Evolutionary conservation across 1,140 invertebrate species (phyloP), one percentile per base, ranked within the genome.

Genomic region (Formica exsecta): DNA sequence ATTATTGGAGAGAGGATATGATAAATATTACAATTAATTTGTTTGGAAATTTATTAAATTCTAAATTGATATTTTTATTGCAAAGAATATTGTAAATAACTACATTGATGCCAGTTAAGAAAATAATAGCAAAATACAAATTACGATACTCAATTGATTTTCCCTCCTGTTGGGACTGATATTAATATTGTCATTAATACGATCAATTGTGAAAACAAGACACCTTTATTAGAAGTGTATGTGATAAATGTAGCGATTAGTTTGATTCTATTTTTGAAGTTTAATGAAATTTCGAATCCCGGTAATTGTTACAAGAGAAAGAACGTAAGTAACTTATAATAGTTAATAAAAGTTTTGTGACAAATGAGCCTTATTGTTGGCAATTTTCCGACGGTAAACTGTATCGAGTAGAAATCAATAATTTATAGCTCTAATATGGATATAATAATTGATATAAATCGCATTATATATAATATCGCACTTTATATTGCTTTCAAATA

Each of bases 341-440:
- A 32, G 32, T 59, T 59, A 38, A 61, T 32, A 29, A 75, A 59
- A 61, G 16, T 13, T 8, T 38, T 59, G 44, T 73, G 36, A 75
- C 41, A 75, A 75, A 75, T 61, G 54, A 75, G 13, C 13, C 3
- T 61, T 61, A 38, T 61, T 36, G 16, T 32, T 59, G 51, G 3
- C 22, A 61, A 54, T 75, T 75, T 61, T 61, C 36, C 16, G 73
- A 41, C 22, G 22, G 22, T 59, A n/a, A 38, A 16, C 48, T 61
- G 4, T 22, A 5, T 29, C 73, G 8, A 75, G 41, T 75, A 61
- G 59, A 75, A 75, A 59, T 75, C n/a, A 7, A 75, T 74, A 59
- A 3, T 7, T 74, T 19, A 59, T 51, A 13, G 48, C 4, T 51
- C 16, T 5, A 57, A 36, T 22, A 36, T n/a, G n/a, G 7, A 8